These are phyloP conservation scores for Ostrea denselamellosa DNA, from an alignment of 1,140 invertebrate genomes.

Conservation along the genomic window DNA sequence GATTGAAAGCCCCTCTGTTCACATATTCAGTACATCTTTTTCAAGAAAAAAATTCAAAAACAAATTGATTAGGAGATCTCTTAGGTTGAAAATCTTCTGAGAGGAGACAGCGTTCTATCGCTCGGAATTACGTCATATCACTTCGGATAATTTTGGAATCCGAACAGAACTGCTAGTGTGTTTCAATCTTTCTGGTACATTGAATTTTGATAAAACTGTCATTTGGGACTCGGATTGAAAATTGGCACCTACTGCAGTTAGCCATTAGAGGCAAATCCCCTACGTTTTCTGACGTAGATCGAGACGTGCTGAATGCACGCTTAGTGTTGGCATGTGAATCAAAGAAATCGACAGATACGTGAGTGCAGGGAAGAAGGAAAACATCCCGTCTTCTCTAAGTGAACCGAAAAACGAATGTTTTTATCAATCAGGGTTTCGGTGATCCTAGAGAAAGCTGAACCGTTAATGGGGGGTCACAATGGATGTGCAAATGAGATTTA, in stretches of 20 bases:
- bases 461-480: constrained; percentile 27
- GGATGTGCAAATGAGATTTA: constrained; percentile 22
- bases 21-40: not conserved
- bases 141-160: constrained; percentile 6
- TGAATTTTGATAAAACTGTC: constrained; percentile 34
- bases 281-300: not conserved
- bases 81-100: not conserved
- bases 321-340: constrained; percentile 29
- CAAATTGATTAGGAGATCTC: constrained; percentile 6
- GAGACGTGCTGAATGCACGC: constrained; percentile 25
- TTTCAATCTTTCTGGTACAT: constrained; percentile 33
- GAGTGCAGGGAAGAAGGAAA: constrained; percentile 3
- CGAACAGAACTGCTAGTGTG: constrained; percentile 6
- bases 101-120: constrained; percentile 3
- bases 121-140: constrained; percentile 12
- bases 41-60: not conserved
- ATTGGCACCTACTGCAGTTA: constrained; percentile 21
- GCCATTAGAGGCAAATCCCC: constrained; percentile 1
- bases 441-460: constrained; percentile 4
- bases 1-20: constrained; percentile 1
- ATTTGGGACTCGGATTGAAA: constrained; percentile 18
- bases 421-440: constrained; percentile 35
- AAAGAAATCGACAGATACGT: not conserved
- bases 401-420: constrained; percentile 29
- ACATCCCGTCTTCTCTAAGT: not conserved